Conservation (phyloP, 2,113 vertebrate genomes). For the Hassar affinis region DNA sequence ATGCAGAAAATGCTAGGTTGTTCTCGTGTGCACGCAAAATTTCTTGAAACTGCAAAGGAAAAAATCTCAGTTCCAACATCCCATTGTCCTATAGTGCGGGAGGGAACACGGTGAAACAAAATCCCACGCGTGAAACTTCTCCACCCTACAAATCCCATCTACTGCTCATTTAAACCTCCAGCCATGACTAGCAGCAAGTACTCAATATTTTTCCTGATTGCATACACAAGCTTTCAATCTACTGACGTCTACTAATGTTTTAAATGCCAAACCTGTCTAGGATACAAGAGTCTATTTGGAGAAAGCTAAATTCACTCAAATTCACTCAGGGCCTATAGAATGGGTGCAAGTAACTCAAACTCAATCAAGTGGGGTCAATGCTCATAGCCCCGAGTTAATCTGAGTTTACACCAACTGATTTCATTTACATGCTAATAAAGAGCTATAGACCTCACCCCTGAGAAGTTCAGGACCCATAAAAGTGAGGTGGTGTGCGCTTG, state of each 20-base stretch:
- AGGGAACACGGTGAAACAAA: neutral
- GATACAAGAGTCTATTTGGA: neutral
- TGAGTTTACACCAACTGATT: constrained; percentile 30
- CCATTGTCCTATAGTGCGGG: too few relatives aligned
- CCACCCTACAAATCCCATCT: too few relatives aligned
- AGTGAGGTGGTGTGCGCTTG: neutral
- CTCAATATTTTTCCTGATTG: neutral
- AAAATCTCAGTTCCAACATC: too few relatives aligned
- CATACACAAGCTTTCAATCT: neutral
- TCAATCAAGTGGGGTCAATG: constrained; percentile 24
- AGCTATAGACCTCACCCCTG: constrained; percentile 11
- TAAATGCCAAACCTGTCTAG: neutral
- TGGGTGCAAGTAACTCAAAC: neutral
- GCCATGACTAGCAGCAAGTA: neutral
- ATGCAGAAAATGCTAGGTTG: too few relatives aligned
- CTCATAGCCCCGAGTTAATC: constrained; percentile 33
- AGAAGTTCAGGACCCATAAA: constrained; percentile 31
- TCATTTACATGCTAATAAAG: constrained; percentile 47
- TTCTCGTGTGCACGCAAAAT: too few relatives aligned
- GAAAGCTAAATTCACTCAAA: neutral
- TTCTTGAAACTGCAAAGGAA: too few relatives aligned
- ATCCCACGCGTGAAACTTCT: neutral
- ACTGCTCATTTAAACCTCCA: neutral
- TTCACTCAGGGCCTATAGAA: neutral
- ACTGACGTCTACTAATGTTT: neutral